Conservation (phyloP, 2,113 vertebrate genomes). For the Hiodon alosoides region DNA sequence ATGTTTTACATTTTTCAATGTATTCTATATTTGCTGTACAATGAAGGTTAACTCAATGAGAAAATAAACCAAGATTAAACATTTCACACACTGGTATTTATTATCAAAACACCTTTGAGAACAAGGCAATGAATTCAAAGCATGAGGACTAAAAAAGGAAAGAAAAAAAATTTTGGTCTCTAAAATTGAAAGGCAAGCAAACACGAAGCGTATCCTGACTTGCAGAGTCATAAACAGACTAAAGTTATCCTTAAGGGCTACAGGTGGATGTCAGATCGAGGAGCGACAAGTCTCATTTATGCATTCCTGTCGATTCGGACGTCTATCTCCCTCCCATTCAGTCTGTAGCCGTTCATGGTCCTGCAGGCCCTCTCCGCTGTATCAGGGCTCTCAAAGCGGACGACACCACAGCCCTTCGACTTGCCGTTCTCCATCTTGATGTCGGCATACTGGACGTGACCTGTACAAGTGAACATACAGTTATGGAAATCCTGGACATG, state of each 20-base stretch:
- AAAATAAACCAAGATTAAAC: no score
- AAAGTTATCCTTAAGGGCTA: constrained; percentile 29
- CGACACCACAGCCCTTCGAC: constrained; percentile 96
- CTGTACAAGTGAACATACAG: constrained; percentile 49
- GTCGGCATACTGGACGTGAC: constrained; percentile 91
- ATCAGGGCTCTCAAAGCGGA: constrained; percentile 89
- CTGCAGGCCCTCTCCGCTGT: constrained; percentile 86
- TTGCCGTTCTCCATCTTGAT: constrained; percentile 98
- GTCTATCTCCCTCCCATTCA: constrained; percentile 90
- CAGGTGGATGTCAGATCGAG: constrained; percentile 14
- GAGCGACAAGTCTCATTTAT: constrained; percentile 49
- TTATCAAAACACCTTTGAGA: constrained; percentile 10
- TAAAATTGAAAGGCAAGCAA: constrained; percentile 44
- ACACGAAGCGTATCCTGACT: constrained; percentile 41
- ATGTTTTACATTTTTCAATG: no score
- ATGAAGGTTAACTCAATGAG: no score
- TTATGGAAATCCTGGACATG: constrained; percentile 55
- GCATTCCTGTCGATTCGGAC: constrained; percentile 94
- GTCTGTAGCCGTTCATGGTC: constrained; percentile 92
- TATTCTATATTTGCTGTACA: no score
- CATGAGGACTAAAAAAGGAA: constrained; percentile 7
- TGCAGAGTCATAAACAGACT: constrained; percentile 43
- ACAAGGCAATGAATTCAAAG: not conserved
- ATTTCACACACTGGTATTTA: constrained; percentile 15
- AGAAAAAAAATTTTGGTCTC: constrained; percentile 51